Base-by-base conservation (phyloP, 2,113 vertebrate genomes). In the Urocynchramus pylzowi region DNA sequence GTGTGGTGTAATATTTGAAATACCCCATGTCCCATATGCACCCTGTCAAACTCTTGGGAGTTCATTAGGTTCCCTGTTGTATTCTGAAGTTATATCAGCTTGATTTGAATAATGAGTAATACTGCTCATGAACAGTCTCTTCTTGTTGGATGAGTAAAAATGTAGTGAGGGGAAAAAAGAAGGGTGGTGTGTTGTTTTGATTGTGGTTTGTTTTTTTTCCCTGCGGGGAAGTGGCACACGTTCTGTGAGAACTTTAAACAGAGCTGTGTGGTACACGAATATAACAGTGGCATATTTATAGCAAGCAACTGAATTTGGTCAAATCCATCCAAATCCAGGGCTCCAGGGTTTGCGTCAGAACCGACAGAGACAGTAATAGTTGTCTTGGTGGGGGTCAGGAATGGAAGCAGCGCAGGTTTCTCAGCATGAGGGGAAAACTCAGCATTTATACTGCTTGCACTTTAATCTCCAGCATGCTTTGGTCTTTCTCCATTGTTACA, bases 11-110 rank as follows among this genome's bases (percentile, higher is more conserved):
- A 18, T 42, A 68, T 87, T 78, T 82, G 28, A 49, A 33, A 52
- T 53, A 50, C 18, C 24, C 17, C 52, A 6, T 0, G 0, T 79
- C 49, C 0, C 0, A 18, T 35, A 15, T 0, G 2, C 13, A 27
- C 27, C 28, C 45, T 85, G 7, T 70, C 37, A 53, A 69, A 63
- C 78, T 44, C 63, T 20, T 16, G 35, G 5, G 37, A 52, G 37
- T 71, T 47, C 20, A 10, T 26, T 56, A 11, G 7, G 28, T 81
- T 86, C 56, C 42, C 52, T 1, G 0, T 49, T 60, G 39, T 74
- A n/a, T 47, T 84, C 47, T 75, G 57, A 56, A 83, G 65, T 53
- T 35, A 1, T 49, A 71, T 64, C 60, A 35, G 33, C 52, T 79
- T 57, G 37, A 53, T 59, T 60, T 0, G 0, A 65, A 39, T 50